phyloP scores from a whole-genome alignment of 2,113 vertebrate genomes.

The Epinephelus fuscoguttatus region DNA sequence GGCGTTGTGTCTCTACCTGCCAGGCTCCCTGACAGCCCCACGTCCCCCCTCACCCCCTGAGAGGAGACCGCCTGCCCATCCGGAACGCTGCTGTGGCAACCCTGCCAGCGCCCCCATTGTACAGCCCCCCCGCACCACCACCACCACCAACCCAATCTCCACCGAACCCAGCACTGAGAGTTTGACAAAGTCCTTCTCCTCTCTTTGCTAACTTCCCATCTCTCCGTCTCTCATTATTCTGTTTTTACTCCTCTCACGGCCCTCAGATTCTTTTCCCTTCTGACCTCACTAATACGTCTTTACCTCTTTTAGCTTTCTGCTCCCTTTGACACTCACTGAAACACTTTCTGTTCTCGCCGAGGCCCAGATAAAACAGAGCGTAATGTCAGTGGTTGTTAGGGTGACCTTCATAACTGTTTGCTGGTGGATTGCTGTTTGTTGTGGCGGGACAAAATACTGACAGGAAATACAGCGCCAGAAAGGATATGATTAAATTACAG shows the following conservation, averaged over 20 bases:
- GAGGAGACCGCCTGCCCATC: slow-evolving; percentile 83
- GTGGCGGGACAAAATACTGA: slow-evolving; percentile 4
- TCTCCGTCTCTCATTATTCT: slow-evolving; percentile 73
- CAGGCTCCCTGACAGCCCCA: slow-evolving; percentile 82
- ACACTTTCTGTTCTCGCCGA: slow-evolving; percentile 24
- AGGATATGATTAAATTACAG: not conserved
- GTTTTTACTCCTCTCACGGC: slow-evolving; percentile 56
- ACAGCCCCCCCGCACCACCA: slow-evolving; percentile 28
- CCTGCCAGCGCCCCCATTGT: slow-evolving; percentile 69
- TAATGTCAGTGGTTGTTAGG: slow-evolving; percentile 17
- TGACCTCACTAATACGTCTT: slow-evolving; percentile 68
- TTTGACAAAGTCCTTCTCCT: slow-evolving; percentile 75
- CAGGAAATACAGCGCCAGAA: not conserved
- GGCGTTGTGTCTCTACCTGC: slow-evolving; percentile 83
- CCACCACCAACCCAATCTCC: slow-evolving; percentile 44
- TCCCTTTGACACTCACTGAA: slow-evolving; percentile 47
- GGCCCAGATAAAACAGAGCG: slow-evolving; percentile 21
- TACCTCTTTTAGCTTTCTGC: slow-evolving; percentile 58
- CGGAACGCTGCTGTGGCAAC: slow-evolving; percentile 82
- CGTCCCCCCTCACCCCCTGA: slow-evolving; percentile 74
- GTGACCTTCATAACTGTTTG: slow-evolving; percentile 30
- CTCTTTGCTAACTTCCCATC: slow-evolving; percentile 50
- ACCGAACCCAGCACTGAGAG: slow-evolving; percentile 53
- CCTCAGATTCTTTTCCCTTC: slow-evolving; percentile 14
- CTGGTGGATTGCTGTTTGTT: slow-evolving; percentile 10